These are phyloP conservation scores for Disparrhopalites patrizii DNA, from an alignment of 2,888 invertebrate species.

Conservation along the genomic window DNA sequence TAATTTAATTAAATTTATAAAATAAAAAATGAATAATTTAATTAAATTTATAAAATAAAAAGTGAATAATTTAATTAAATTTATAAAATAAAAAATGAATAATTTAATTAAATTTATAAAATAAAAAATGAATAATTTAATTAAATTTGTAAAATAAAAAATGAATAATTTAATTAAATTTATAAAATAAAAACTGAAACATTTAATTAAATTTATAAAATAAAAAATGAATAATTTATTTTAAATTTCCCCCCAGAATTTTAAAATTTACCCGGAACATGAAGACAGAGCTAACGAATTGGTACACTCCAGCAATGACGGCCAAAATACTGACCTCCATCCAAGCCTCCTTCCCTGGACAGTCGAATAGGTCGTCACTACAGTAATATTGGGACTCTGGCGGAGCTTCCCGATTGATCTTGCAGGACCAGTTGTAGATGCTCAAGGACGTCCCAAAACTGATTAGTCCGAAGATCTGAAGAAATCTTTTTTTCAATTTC, in stretches of 20 bases:
- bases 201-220: not conserved
- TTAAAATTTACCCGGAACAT: slow-evolving; percentile 14
- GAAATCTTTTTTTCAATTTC: no score
- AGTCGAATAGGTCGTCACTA: not conserved
- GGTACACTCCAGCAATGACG: slow-evolving; percentile 11
- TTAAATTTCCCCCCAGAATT: not conserved
- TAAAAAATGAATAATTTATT: not conserved
- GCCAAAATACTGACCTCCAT: slow-evolving; percentile 10
- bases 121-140: not conserved
- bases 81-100: not conserved
- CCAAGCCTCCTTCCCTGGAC: slow-evolving; percentile 15
- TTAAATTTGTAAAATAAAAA: no score
- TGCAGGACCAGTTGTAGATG: slow-evolving; percentile 15
- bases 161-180: not conserved
- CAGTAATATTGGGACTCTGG: not conserved
- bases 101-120: not conserved
- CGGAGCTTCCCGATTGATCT: not conserved
- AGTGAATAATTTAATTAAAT: not conserved
- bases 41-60: not conserved
- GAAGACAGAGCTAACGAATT: slow-evolving; percentile 15
- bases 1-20: not conserved
- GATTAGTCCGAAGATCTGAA: slow-evolving; percentile 11
- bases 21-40: no score
- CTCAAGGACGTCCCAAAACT: not conserved
- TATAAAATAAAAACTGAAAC: not conserved